Conservation (phyloP, 2,797 vertebrate genomes). For the Strix occidentalis region DNA sequence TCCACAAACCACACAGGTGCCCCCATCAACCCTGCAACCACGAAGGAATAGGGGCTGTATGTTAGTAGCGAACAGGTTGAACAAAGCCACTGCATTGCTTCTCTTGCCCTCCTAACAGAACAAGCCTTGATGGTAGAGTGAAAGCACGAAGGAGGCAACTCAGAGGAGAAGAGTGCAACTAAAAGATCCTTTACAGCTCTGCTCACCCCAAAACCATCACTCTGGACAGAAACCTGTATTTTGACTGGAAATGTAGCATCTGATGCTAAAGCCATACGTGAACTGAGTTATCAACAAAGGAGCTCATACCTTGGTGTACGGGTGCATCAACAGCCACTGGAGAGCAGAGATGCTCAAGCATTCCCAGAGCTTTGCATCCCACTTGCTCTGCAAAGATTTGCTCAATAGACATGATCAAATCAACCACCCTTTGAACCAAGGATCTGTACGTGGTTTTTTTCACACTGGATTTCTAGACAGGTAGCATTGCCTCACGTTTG, state of each 20-base stretch:
- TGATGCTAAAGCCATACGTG: neutral
- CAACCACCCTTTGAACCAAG: neutral
- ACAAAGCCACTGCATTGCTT: neutral
- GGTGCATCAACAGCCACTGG: neutral
- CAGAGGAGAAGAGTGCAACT: neutral
- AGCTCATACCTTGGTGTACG: neutral
- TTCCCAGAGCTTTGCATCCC: neutral
- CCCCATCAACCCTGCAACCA: rapidly evolving
- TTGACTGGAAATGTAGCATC: neutral
- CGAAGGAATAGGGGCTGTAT: rapidly evolving
- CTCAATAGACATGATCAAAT: rapidly evolving
- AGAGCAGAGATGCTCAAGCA: neutral
- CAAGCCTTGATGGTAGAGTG: neutral
- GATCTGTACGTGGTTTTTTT: neutral
- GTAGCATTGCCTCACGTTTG: conserved; percentile 56
- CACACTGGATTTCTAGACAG: conserved; percentile 43
- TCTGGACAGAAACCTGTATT: neutral
- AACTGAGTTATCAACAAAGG: conserved; percentile 5
- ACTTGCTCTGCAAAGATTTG: neutral
- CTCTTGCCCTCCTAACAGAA: neutral
- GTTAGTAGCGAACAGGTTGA: neutral
- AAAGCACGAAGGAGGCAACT: rapidly evolving
- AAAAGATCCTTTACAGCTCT: neutral
- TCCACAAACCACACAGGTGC: neutral
- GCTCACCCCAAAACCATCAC: neutral